Evolutionary conservation across 1,140 invertebrate genomes (phyloP), one percentile per base, ranked within the genome.

Genomic region (Thaumetopoea pityocampa): DNA sequence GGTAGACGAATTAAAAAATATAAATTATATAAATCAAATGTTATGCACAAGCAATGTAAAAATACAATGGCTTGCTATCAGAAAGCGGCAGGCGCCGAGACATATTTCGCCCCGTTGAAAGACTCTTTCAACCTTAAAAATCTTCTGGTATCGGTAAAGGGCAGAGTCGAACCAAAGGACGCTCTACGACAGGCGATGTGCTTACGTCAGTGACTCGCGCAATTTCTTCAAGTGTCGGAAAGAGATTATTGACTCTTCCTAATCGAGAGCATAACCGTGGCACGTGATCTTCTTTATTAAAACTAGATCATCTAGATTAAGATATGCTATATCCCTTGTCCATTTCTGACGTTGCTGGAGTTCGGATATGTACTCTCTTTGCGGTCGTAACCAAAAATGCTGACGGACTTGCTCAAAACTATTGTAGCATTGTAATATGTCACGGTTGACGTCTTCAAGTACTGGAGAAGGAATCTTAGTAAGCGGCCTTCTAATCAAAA

Each of bases 211-310:
- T 55, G 5, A 59, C 58, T 27, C 61, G 14, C 4, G 47, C 29
- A 2, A 59, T 19, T 5, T 33, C 38, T 41, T 68, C 61, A 0
- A 19, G 24, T 48, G 52, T 55, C 8, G 47, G 42, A 40, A 52
- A 47, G 4, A 49, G 9, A 15, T 43, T 24, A 2, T 29, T n/a
- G 0, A 65, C 87, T 1, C 35, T 26, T 6, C 42, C 61, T 1
- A 66, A 5, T 15, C 47, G 14, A 66, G 67, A 74, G 24, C n/a
- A n/a, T n/a, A 56, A 10, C 5, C 57, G 66, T 8, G 43, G 49
- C 0, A 37, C 12, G 10, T 56, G 35, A 12, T 30, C 38, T n/a
- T 30, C 20, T 29, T 12, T 1, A 33, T 18, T 34, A 53, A 5
- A 63, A 40, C 36, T 7, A 40, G 16, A 9, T 37, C 34, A 4